Evolutionary conservation across 2,113 vertebrate genomes (phyloP).

Genomic region (Burhinus oedicnemus): DNA sequence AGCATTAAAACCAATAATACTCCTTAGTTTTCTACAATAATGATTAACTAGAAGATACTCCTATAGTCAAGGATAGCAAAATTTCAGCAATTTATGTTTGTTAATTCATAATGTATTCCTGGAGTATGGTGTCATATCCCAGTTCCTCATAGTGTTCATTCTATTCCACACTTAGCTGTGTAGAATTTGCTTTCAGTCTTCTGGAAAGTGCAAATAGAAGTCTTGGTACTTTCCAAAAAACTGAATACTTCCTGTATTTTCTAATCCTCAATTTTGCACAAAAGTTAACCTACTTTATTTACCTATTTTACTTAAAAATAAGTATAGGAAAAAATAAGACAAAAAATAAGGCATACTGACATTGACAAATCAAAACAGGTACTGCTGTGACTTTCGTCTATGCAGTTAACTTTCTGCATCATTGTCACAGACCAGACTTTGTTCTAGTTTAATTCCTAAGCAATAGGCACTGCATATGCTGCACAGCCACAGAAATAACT

Average conservation of each 20-base stretch:
- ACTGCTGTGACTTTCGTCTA: not conserved
- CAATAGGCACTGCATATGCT: not conserved
- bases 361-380: not conserved
- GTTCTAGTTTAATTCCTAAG: not conserved
- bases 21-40: not conserved
- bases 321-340: not conserved
- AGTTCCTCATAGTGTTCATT: not conserved
- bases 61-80: not conserved
- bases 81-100: not conserved
- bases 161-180: not conserved
- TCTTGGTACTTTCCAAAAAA: not conserved
- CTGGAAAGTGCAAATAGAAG: not conserved
- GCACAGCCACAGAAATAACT: not conserved
- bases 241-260: not conserved
- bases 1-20: not conserved
- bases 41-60: not conserved
- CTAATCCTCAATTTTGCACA: not conserved
- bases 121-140: not conserved
- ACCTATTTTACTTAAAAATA: not conserved
- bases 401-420: not conserved
- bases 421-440: not conserved
- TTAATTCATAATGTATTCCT: not conserved
- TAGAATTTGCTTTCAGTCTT: not conserved
- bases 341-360: not conserved
- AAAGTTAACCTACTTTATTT: not conserved